Percentiles rank a stretch among this genome's conserved stretches.
phyloP scores from a whole-genome alignment of 2,797 vertebrate species.

The Esox masquinongy region DNA sequence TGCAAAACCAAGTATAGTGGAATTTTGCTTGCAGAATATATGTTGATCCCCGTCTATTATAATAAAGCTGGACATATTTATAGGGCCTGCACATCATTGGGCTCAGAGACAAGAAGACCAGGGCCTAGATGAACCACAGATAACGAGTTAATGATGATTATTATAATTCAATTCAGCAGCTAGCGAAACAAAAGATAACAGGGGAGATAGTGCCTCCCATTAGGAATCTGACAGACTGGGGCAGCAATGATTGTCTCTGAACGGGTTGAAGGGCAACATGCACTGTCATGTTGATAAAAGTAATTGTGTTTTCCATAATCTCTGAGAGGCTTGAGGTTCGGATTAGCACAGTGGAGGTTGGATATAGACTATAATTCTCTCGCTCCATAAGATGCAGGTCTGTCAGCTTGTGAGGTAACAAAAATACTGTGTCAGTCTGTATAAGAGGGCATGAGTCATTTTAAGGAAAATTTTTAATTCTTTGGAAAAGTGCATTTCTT shows the following conservation, averaged over 20 bases:
- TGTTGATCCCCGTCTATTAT: neutral
- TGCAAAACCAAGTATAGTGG: neutral
- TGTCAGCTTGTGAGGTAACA: slow-evolving; percentile 27
- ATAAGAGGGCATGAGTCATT: slow-evolving; percentile 15
- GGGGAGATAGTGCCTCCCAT: slow-evolving; percentile 65
- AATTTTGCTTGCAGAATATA: neutral
- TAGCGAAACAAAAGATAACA: slow-evolving; percentile 57
- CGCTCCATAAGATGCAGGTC: slow-evolving; percentile 15
- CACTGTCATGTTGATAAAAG: slow-evolving; percentile 45
- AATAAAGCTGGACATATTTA: slow-evolving; percentile 18
- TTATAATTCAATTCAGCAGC: slow-evolving; percentile 63
- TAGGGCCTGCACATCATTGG: slow-evolving; percentile 45
- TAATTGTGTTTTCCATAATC: slow-evolving; percentile 64
- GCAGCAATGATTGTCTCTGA: slow-evolving; percentile 55
- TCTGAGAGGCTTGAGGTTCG: slow-evolving; percentile 37
- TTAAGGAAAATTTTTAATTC: neutral
- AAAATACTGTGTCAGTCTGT: slow-evolving; percentile 12
- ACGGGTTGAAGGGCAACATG: slow-evolving; percentile 33
- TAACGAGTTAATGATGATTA: slow-evolving; percentile 57
- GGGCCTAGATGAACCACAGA: slow-evolving; percentile 32
- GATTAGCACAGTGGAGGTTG: slow-evolving; percentile 26
- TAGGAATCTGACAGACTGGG: slow-evolving; percentile 61
- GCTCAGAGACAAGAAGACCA: slow-evolving; percentile 49
- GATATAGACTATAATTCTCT: slow-evolving; percentile 4
- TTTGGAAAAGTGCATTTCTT: neutral